phyloP scores from a whole-genome alignment of 1,140 invertebrate genomes.

The Microplitis demolitor region DNA sequence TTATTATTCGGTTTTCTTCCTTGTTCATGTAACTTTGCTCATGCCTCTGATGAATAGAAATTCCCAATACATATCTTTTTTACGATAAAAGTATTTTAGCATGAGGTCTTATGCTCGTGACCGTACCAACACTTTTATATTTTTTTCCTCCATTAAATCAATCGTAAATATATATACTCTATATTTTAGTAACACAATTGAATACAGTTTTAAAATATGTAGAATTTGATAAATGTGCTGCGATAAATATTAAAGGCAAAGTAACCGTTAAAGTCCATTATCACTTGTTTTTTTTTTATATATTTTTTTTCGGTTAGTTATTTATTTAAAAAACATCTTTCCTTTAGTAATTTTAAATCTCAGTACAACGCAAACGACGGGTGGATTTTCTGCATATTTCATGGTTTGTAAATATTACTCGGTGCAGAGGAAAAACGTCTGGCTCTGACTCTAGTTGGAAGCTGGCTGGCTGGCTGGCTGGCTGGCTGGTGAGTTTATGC shows the following conservation, averaged over 20 bases:
- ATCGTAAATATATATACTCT: no score
- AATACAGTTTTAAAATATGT: no score
- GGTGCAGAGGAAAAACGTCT: conserved; percentile 4
- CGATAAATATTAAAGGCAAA: no score
- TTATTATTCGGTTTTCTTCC: conserved; percentile 1
- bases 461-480: neutral
- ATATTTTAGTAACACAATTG: no score
- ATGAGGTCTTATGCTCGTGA: neutral
- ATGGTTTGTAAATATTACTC: conserved; percentile 37
- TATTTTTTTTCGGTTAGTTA: no score
- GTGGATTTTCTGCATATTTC: conserved; percentile 34
- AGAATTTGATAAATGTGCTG: no score
- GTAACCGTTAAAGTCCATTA: no score
- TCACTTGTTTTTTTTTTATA: no score
- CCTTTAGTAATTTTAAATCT: neutral
- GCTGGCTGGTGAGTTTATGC: conserved; percentile 32
- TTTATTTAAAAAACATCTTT: neutral
- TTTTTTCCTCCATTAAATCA: conserved; percentile 2
- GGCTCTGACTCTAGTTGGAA: neutral
- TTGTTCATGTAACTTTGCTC: conserved; percentile 7
- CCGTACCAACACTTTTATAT: neutral
- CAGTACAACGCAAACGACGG: conserved; percentile 21
- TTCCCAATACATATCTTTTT: neutral
- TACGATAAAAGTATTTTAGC: conserved; percentile 3
- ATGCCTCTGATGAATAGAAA: conserved; percentile 1